Evolutionary conservation across 2,797 vertebrate species (phyloP), one percentile per base, ranked within the genome.

Genomic region (Ara ararauna): DNA sequence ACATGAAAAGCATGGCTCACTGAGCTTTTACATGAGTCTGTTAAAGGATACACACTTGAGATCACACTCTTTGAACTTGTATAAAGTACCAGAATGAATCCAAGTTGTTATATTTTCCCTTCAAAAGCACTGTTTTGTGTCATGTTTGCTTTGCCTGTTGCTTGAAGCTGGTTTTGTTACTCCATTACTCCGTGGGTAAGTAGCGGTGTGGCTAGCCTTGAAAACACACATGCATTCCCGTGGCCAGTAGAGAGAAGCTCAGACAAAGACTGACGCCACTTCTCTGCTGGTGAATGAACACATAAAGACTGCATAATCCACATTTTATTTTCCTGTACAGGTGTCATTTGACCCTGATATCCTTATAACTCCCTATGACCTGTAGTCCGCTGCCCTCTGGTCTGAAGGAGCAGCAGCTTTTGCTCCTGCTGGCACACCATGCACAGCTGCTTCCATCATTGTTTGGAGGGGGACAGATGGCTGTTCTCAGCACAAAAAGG

Each of bases 381-480:
- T 84, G 50, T 78, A 93, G 87, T 29, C 68, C 1, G 3, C 53
- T 80, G 48, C 18, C 32, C 58, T 82, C 67, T 76, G 83, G 64
- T 86, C 71, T 7, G 21, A 90, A 94, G 38, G 38, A 38, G 82
- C 30, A 34, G 71, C 27, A 18, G 76, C 79, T 96, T 97, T 95
- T 96, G 86, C 96, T 94, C 87, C 81, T 29, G 72, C 86, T 74
- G 91, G 90, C 76, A 87, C 92, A 78, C 72, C 70, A 26, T 4
- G 61, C 75, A 76, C 97, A 97, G 95, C 94, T 97, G 95, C 94
- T 79, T 51, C 81, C 12, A 4, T 32, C 56, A 92, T 98, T 99
- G 97, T 98, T 94, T 68, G 82, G 66, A 72, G 26, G 22, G 76
- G 91, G 98, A 98, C 98, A 99, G 98, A 99, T 98, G 98, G 98